Base-by-base conservation (phyloP, 2,113 vertebrate species). In the Australoheros scitulus region DNA sequence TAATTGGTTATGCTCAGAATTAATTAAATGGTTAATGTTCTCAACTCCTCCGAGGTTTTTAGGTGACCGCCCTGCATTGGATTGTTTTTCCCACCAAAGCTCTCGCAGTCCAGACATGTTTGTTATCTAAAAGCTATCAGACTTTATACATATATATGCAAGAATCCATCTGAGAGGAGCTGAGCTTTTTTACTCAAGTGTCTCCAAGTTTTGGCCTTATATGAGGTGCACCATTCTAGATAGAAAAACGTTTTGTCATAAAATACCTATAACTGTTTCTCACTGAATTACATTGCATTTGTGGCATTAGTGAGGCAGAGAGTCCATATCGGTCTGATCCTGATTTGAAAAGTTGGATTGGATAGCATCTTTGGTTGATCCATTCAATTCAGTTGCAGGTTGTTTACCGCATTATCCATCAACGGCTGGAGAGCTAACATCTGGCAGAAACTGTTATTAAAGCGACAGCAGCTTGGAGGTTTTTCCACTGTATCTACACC, bases 111-210 rank as follows among this genome's bases (percentile, higher is more conserved):
- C 68, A 2, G 18, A 55, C 43, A 11, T 70, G 65, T 70, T 79
- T 10, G 1, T 13, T 43, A 18, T 79, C 75, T 82, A 18, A 63
- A 79, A 70, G 50, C 77, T 34, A 20, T 9, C 61, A 82, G 82
- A n/a, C 41, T 6, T 24, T 60, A 3, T 55, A 52, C 65, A 29
- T 29, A 29, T 29, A 29, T 52, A n/a, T 60, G 52, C 26, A 8
- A 52, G 59, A 24, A 52, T 59, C 78, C 3, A 57, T 41, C 56
- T 79, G 36, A 75, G 58, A 26, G 22, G 57, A 24, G 61, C 34
- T 36, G 47, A 26, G 32, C 9, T 18, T 72, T 72, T 32, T 72
- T 32, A 52, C 17, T 14, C 7, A 0, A 29, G n/a, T 32, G 17
- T 1, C 26, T 72, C 26, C 2, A 72, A 32, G 7, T 52, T 1